These are phyloP conservation scores for Pristionchus japonicus DNA, from an alignment of 2,888 invertebrate genomes.

Conservation along the genomic window DNA sequence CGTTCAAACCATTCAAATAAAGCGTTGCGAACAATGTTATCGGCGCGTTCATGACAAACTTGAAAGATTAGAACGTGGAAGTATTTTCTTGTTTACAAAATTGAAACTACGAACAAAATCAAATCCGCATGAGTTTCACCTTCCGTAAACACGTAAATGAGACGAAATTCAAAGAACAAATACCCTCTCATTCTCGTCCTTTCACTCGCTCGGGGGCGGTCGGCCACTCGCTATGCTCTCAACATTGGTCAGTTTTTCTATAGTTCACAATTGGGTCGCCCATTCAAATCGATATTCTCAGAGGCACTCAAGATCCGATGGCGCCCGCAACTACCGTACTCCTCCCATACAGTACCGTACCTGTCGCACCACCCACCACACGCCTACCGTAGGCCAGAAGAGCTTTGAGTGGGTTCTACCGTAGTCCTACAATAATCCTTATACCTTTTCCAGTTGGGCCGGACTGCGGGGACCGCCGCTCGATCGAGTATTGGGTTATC, in stretches of 20 bases:
- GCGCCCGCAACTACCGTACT: background rate
- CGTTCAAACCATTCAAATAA: too few species aligned
- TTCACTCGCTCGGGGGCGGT: background rate
- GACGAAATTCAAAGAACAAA: background rate
- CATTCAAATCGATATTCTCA: background rate
- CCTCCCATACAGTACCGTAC: background rate
- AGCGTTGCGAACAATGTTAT: too few species aligned
- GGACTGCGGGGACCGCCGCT: background rate
- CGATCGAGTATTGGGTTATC: background rate
- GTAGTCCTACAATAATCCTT: background rate
- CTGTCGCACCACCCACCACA: background rate
- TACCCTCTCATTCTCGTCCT: background rate
- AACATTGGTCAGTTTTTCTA: background rate
- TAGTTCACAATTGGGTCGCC: background rate
- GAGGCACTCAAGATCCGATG: background rate
- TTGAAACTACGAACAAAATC: too few species aligned
- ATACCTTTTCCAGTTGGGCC: background rate
- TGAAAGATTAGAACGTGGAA: too few species aligned
- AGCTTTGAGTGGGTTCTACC: background rate
- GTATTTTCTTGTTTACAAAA: too few species aligned
- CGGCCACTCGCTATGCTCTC: background rate
- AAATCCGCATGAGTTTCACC: too few species aligned
- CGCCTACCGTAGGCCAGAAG: background rate
- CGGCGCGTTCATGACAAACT: too few species aligned
- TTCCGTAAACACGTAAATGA: too few species aligned